Evolutionary conservation across 2,113 vertebrate genomes (phyloP).

Genomic region (Muntiacus muntjak): DNA sequence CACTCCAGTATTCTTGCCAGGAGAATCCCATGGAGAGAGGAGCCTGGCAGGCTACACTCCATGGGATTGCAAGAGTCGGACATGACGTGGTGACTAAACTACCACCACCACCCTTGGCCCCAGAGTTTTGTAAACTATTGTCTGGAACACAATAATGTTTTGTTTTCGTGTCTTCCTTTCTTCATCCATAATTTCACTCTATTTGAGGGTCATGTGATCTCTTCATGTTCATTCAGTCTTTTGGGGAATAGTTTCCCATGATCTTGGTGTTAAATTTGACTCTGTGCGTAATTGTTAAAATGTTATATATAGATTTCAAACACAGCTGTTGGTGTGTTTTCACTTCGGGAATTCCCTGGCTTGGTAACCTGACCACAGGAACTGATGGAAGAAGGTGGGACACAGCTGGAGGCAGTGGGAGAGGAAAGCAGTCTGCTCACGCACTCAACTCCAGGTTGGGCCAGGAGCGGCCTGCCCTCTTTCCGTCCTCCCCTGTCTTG

Average conservation of each 20-base stretch:
- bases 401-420: background rate
- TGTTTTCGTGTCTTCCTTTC: background rate
- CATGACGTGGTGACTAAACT: background rate
- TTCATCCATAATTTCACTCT: background rate
- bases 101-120: background rate
- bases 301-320: background rate
- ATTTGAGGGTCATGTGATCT: background rate
- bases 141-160: background rate
- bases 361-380: background rate
- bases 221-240: background rate
- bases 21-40: background rate
- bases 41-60: background rate
- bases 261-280: background rate
- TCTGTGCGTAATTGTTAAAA: background rate
- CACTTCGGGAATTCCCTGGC: background rate
- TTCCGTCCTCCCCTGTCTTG: background rate
- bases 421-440: background rate
- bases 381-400: background rate
- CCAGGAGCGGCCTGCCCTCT: background rate
- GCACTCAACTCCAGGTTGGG: background rate
- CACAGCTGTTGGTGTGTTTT: background rate
- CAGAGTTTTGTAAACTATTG: background rate
- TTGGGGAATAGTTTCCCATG: background rate
- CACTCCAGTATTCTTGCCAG: background rate
- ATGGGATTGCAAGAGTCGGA: background rate